Evolutionary conservation across 2,797 vertebrate genomes (phyloP).

Genomic region (Cuniculus paca): DNA sequence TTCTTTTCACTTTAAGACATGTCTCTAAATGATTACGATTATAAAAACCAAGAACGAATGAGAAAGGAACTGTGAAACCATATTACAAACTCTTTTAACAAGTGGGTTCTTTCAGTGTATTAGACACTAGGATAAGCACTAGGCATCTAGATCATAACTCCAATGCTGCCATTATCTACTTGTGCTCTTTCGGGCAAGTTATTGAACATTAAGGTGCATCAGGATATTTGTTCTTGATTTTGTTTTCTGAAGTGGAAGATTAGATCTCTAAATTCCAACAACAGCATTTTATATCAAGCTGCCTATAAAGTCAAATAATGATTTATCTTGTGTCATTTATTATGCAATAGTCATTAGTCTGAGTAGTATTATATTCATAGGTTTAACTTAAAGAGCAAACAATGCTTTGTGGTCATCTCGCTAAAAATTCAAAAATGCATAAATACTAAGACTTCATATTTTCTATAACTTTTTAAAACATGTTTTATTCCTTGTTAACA

Average conservation of each 20-base stretch:
- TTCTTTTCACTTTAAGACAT: constrained; percentile 39
- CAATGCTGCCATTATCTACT: neutral
- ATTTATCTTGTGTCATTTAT: constrained; percentile 66
- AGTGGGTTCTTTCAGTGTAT: neutral
- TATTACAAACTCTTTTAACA: constrained; percentile 15
- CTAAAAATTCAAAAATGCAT: constrained; percentile 43
- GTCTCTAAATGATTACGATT: constrained; percentile 29
- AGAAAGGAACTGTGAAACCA: constrained; percentile 20
- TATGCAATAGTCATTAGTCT: constrained; percentile 57
- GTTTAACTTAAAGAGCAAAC: constrained; percentile 52
- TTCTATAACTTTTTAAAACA: neutral
- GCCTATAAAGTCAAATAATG: constrained; percentile 52
- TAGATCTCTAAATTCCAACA: constrained; percentile 46
- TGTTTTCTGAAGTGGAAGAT: neutral
- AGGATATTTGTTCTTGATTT: neutral
- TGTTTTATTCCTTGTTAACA: neutral
- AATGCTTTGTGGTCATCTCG: constrained; percentile 13
- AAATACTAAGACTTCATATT: constrained; percentile 14
- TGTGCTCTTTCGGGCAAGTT: constrained; percentile 27
- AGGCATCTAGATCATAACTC: neutral
- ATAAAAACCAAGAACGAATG: constrained; percentile 24
- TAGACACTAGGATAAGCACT: neutral
- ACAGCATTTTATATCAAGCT: constrained; percentile 44
- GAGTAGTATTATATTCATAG: constrained; percentile 24
- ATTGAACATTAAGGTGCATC: constrained; percentile 33